Evolutionary conservation across 2,797 vertebrate genomes (phyloP).

Genomic region (Glossophaga mutica): DNA sequence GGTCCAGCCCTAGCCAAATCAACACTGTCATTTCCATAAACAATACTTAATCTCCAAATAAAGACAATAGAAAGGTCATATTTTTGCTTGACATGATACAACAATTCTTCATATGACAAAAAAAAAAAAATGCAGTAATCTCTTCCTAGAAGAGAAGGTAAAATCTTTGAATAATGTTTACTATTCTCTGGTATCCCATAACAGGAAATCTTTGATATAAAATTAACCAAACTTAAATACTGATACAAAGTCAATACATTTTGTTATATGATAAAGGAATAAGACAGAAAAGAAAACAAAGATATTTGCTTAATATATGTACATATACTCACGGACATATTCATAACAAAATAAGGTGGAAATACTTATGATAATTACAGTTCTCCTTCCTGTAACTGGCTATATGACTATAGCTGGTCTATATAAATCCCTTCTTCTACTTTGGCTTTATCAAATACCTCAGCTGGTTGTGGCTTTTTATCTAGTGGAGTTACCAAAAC

Average conservation of each 20-base stretch:
- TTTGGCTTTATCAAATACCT: background rate
- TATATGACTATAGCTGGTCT: background rate
- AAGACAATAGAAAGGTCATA: background rate
- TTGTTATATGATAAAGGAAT: background rate
- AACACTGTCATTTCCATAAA: background rate
- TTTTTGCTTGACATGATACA: background rate
- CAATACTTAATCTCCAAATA: background rate
- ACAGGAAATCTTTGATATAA: background rate
- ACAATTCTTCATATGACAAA: background rate
- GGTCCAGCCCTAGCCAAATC: background rate
- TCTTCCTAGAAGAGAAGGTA: background rate
- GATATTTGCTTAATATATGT: background rate
- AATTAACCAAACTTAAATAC: background rate
- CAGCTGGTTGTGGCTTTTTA: background rate
- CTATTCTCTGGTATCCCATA: background rate
- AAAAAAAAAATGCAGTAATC: background rate
- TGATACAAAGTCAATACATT: background rate
- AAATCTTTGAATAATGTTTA: background rate
- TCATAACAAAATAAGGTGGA: background rate
- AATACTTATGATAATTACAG: background rate
- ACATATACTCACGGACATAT: background rate
- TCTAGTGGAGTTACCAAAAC: background rate
- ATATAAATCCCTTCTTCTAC: background rate
- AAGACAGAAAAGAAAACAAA: background rate
- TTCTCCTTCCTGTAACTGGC: background rate